These are phyloP conservation scores for Ctenosaura bakeri DNA, from an alignment of 2,797 vertebrate species.

Conservation along the genomic window DNA sequence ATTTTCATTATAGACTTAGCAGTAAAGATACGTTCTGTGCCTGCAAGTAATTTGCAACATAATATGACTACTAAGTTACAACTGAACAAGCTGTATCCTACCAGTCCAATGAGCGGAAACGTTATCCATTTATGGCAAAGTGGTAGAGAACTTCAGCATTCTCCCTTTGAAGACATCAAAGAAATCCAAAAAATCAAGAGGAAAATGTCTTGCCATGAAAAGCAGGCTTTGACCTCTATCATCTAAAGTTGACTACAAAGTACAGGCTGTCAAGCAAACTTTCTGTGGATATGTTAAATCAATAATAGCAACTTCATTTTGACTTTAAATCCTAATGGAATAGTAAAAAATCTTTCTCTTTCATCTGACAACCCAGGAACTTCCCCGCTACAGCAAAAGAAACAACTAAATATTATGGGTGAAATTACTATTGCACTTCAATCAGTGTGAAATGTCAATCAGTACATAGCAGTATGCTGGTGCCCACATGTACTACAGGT, in stretches of 20 bases:
- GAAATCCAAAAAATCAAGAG: slow-evolving; percentile 16
- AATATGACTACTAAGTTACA: slow-evolving; percentile 19
- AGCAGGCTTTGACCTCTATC: slow-evolving; percentile 10
- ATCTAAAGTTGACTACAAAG: slow-evolving; percentile 24
- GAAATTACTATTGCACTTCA: not conserved
- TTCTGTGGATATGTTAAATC: not conserved
- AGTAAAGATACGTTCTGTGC: slow-evolving; percentile 39
- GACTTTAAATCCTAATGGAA: slow-evolving; percentile 6
- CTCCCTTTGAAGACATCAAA: slow-evolving; percentile 31
- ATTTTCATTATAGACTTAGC: slow-evolving; percentile 2
- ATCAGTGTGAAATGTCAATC: not conserved
- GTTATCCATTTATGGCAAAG: not conserved
- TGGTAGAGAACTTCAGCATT: slow-evolving; percentile 40
- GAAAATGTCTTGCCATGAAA: not conserved
- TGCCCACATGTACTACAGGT: not conserved
- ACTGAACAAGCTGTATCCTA: slow-evolving; percentile 26
- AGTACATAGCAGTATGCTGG: not conserved
- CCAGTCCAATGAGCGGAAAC: not conserved
- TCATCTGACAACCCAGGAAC: slow-evolving; percentile 25
- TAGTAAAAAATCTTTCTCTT: slow-evolving; percentile 6
- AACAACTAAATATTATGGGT: slow-evolving; percentile 23
- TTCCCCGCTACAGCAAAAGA: slow-evolving; percentile 20
- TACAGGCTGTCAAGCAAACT: slow-evolving; percentile 10
- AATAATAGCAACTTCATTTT: slow-evolving; percentile 14
- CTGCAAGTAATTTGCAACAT: slow-evolving; percentile 32